phyloP scores from a whole-genome alignment of 2,797 vertebrate species.

The Etheostoma perlongum region DNA sequence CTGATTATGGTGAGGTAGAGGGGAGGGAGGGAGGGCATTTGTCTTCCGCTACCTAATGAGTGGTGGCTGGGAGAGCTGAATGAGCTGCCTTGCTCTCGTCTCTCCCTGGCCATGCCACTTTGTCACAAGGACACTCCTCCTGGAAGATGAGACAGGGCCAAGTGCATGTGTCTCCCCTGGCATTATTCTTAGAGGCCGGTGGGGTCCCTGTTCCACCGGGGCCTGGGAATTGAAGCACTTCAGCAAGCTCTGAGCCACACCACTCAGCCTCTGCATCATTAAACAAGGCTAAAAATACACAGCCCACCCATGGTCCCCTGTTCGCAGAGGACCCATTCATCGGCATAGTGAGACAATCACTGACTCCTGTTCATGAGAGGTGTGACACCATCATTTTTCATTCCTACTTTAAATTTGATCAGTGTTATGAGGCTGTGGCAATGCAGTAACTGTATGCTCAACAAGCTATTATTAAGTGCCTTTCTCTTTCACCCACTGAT shows the following conservation, averaged over 20 bases:
- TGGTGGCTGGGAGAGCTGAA: slow-evolving; percentile 63
- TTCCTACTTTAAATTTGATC: slow-evolving; percentile 24
- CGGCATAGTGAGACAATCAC: slow-evolving; percentile 36
- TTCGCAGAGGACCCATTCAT: slow-evolving; percentile 55
- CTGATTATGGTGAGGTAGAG: slow-evolving; percentile 73
- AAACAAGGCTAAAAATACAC: slow-evolving; percentile 77
- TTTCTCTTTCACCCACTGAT: slow-evolving; percentile 20
- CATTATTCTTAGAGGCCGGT: slow-evolving; percentile 63
- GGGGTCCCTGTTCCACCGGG: slow-evolving; percentile 51
- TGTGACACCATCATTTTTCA: slow-evolving; percentile 44
- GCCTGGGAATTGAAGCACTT: slow-evolving; percentile 61
- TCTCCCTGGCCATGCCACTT: slow-evolving; percentile 62
- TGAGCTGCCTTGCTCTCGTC: slow-evolving; percentile 62
- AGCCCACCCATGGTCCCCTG: slow-evolving; percentile 59
- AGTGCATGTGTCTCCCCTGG: slow-evolving; percentile 65
- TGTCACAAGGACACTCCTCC: slow-evolving; percentile 74
- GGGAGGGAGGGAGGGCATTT: slow-evolving; percentile 65
- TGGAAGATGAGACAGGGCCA: slow-evolving; percentile 76
- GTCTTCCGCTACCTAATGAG: slow-evolving; percentile 71
- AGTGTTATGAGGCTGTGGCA: slow-evolving; percentile 11
- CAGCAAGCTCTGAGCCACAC: slow-evolving; percentile 56
- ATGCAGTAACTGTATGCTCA: slow-evolving; percentile 19
- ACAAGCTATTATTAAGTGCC: slow-evolving; percentile 29
- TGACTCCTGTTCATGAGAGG: slow-evolving; percentile 32
- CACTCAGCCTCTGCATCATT: slow-evolving; percentile 69